Evolutionary conservation across 2,888 invertebrate genomes (phyloP).

Genomic region (Lottia scabra): DNA sequence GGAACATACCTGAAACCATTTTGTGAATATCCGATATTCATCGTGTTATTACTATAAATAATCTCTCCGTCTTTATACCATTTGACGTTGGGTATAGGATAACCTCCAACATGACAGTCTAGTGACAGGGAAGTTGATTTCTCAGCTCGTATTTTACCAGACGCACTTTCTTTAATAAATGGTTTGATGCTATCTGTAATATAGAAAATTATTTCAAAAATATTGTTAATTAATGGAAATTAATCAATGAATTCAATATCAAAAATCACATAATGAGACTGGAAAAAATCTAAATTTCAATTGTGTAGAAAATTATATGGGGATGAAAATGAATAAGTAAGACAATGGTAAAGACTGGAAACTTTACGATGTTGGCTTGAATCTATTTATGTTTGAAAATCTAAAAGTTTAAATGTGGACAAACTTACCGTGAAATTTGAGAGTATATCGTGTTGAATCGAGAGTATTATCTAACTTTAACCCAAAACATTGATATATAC

Average conservation of each 20-base stretch:
- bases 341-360: too few relatives aligned
- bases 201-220: background rate
- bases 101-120: constrained; percentile 45
- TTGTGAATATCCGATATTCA: constrained; percentile 29
- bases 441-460: background rate
- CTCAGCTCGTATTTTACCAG: constrained; percentile 24
- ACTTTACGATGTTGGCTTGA: background rate
- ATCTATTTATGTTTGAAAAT: too few relatives aligned
- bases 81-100: constrained; percentile 59
- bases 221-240: too few relatives aligned
- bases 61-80: constrained; percentile 52
- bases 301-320: too few relatives aligned
- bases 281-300: too few relatives aligned
- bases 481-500: constrained; percentile 32
- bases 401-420: too few relatives aligned
- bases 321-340: too few relatives aligned
- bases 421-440: background rate
- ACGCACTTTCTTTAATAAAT: constrained; percentile 21
- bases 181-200: constrained; percentile 27
- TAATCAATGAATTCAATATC: too few relatives aligned
- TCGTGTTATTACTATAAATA: constrained; percentile 28
- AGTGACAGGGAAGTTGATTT: constrained; percentile 22
- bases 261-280: too few relatives aligned
- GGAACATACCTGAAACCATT: constrained; percentile 26
- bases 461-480: background rate